These are phyloP conservation scores for Podargus strigoides DNA, from an alignment of 2,797 vertebrate species.

Conservation along the genomic window DNA sequence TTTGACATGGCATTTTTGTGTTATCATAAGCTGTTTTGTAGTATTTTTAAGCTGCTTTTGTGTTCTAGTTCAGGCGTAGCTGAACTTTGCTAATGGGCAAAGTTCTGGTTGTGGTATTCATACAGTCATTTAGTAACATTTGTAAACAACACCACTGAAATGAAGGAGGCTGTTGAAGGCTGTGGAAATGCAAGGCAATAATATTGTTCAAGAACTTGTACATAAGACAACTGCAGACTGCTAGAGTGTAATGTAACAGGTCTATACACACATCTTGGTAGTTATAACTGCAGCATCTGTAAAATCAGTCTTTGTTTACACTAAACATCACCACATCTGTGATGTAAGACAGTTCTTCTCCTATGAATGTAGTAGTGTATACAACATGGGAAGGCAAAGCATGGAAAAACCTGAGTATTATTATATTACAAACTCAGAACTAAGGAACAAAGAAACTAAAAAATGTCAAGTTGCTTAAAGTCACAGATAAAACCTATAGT, in stretches of 20 bases:
- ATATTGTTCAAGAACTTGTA: neutral
- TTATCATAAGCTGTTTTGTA: neutral
- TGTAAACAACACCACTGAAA: neutral
- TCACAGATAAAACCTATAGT: neutral
- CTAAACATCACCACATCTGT: neutral
- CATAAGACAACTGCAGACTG: neutral
- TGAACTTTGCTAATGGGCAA: neutral
- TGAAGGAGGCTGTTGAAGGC: neutral
- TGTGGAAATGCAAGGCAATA: neutral
- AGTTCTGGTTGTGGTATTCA: neutral
- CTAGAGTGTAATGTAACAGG: neutral
- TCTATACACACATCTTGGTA: neutral
- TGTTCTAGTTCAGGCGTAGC: neutral
- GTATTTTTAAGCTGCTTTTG: neutral
- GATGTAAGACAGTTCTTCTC: neutral
- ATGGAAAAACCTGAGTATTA: neutral
- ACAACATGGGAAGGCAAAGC: neutral
- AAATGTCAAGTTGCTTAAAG: neutral
- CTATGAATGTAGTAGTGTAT: neutral
- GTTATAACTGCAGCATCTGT: neutral
- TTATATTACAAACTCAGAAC: neutral
- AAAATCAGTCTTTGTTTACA: neutral
- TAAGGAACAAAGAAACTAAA: neutral
- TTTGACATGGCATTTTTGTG: neutral
- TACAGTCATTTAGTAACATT: neutral